These are phyloP conservation scores for Mesembrinibis cayennensis DNA, from an alignment of 2,113 vertebrate species.

Conservation along the genomic window DNA sequence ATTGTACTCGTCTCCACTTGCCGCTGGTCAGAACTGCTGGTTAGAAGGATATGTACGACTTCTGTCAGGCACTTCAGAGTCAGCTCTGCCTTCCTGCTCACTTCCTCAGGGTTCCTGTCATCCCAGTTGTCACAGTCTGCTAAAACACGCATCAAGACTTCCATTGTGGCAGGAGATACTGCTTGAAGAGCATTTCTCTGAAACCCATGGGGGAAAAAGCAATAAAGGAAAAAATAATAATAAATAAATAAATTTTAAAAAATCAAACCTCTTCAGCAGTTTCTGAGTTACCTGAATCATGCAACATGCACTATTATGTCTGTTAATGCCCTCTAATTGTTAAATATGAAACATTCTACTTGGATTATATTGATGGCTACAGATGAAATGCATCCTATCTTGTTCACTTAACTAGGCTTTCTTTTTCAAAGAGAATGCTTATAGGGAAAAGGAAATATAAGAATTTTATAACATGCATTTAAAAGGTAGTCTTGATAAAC, in stretches of 20 bases:
- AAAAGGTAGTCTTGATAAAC: background rate
- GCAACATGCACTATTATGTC: background rate
- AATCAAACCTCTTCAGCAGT: background rate
- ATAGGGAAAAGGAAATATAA: background rate
- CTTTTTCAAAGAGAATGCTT: background rate
- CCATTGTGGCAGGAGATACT: constrained; percentile 97
- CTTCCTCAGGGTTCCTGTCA: constrained; percentile 83
- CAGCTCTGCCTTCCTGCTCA: constrained; percentile 87
- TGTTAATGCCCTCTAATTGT: background rate
- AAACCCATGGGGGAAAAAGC: background rate
- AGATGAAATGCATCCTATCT: background rate
- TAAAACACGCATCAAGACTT: constrained; percentile 92
- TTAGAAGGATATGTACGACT: constrained; percentile 92
- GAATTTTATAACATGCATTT: too few species aligned
- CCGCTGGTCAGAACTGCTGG: constrained; percentile 94
- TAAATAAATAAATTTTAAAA: background rate
- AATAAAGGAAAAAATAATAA: background rate
- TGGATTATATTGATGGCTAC: background rate
- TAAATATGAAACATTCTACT: background rate
- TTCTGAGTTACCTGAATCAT: background rate
- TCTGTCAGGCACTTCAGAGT: constrained; percentile 93
- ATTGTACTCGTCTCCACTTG: constrained; percentile 94
- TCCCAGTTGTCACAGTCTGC: constrained; percentile 87
- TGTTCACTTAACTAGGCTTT: background rate
- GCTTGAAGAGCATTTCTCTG: constrained; percentile 94